Evolutionary conservation across 2,888 invertebrate species (phyloP), one percentile per base, ranked within the genome.

Genomic region (Oscheius sp.): DNA sequence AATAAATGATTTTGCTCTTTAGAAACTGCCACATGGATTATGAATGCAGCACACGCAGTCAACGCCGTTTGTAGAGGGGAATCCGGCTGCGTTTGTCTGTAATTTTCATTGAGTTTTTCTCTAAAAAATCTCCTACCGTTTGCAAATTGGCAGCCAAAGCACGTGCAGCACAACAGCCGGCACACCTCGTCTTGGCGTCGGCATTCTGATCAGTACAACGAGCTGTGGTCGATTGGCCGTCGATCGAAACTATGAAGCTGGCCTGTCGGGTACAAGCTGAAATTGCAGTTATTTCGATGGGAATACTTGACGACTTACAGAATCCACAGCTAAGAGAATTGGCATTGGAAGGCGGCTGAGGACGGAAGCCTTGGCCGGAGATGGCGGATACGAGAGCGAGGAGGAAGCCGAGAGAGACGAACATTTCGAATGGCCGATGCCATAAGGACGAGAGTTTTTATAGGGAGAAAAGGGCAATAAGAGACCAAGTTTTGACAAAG

Each of bases 251-350:
- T 13, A 7, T 29, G 68, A 68, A 68, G 29, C 23, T 21, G 43
- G 68, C 55, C 13, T 55, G 49, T 2, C 68, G 68, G 23, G 68
- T 27, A 23, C 68, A 68, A 21, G 68, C 66, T 66, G 66, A 23
- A 66, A 66, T 16, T 13, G 18, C 18, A 1, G 18, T 9, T 41
- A 35, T 41, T 49, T 13, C 3, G 49, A 18, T 49, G 5, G 5
- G 35, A 9, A 35, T 35, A 27, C 27, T 16, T n/a, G 12, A 2
- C 2, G 12, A 58, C 58, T 16, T n/a, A 58, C 58, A 43, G 45
- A 61, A 61, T 61, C 61, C 61, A 25, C 61, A 61, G 43, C 43
- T 7, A 21, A 61, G 41, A 7, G 61, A 61, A 13, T 61, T 61
- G 45, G 43, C 61, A 43, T 45, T 45, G n/a, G 35, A 27, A 35